Evolutionary conservation across 2,797 vertebrate genomes (phyloP).

Genomic region (Myripristis murdjan): DNA sequence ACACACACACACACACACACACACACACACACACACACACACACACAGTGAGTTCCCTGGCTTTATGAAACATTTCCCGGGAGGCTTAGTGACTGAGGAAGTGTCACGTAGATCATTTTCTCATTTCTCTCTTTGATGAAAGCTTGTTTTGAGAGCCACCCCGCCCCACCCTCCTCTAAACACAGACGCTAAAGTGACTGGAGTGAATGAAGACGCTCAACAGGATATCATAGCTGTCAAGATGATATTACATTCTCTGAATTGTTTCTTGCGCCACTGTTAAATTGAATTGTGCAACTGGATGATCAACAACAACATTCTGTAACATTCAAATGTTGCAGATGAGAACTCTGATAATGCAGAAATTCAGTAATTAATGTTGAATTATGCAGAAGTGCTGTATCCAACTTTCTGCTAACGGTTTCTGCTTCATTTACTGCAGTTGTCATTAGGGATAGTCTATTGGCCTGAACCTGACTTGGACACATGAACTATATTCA

Average conservation of each 20-base stretch:
- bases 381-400: constrained; percentile 23
- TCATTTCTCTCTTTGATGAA: constrained; percentile 76
- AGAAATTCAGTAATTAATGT: background rate
- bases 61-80: constrained; percentile 71
- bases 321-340: constrained; percentile 60
- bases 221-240: constrained; percentile 65
- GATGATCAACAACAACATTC: constrained; percentile 55
- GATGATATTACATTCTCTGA: constrained; percentile 60
- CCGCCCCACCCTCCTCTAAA: constrained; percentile 23
- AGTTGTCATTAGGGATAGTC: constrained; percentile 23
- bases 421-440: constrained; percentile 12
- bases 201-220: constrained; percentile 63
- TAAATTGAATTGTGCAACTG: constrained; percentile 60
- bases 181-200: constrained; percentile 53
- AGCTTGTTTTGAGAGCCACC: constrained; percentile 56
- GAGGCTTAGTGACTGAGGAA: constrained; percentile 57
- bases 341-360: constrained; percentile 34
- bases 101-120: constrained; percentile 78
- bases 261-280: constrained; percentile 61
- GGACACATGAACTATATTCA: constrained; percentile 42
- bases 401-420: background rate
- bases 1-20: constrained; percentile 19
- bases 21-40: constrained; percentile 15
- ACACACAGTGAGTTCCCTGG: constrained; percentile 22
- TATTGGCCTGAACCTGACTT: constrained; percentile 11